Conservation (phyloP, 2,797 vertebrate species). For the Manis javanica region DNA sequence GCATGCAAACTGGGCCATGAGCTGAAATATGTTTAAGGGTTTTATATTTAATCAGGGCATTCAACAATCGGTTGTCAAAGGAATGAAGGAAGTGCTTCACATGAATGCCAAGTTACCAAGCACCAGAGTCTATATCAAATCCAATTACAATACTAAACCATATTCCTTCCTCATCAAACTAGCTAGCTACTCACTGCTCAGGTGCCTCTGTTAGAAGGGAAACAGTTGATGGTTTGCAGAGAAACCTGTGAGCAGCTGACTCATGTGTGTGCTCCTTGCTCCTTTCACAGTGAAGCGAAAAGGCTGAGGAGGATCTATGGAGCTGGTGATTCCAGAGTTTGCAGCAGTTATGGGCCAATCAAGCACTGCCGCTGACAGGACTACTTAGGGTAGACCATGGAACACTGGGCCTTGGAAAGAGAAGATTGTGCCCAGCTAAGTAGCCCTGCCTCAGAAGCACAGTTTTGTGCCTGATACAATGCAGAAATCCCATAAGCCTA, state of each 20-base stretch:
- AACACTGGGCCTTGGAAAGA: neutral
- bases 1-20: constrained; percentile 27
- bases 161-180: neutral
- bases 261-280: neutral
- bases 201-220: neutral
- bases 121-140: neutral
- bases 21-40: constrained; percentile 46
- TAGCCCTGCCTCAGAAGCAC: neutral
- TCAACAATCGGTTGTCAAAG: constrained; percentile 18
- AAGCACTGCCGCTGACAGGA: neutral
- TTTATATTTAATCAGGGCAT: constrained; percentile 20
- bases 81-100: constrained; percentile 48
- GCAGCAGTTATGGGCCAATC: neutral
- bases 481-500: neutral
- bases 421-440: neutral
- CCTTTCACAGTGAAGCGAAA: neutral
- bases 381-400: neutral
- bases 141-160: neutral
- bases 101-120: neutral
- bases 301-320: neutral
- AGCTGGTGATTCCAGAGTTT: neutral
- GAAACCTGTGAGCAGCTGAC: neutral
- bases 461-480: neutral
- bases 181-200: neutral
- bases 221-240: neutral